Conservation (phyloP, 2,797 vertebrate genomes). For the Danio kyathit region DNA sequence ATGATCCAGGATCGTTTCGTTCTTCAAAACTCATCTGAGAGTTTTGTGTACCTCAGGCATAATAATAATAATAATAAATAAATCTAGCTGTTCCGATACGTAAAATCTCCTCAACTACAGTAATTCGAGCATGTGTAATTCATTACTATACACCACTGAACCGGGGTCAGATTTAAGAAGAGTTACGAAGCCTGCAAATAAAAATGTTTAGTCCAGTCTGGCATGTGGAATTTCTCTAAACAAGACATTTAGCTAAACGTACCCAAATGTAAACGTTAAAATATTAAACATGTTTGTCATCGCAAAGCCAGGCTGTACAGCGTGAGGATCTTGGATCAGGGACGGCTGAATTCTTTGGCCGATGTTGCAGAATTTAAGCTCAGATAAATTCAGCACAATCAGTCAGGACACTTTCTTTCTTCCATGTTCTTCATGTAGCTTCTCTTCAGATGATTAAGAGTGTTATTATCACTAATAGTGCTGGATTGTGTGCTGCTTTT, state of each 20-base stretch:
- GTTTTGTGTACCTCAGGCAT: too few species aligned
- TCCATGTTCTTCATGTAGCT: not conserved
- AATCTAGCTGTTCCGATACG: too few species aligned
- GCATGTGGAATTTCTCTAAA: not conserved
- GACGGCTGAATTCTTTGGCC: conserved; percentile 5
- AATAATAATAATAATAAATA: too few species aligned
- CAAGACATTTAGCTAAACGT: not conserved
- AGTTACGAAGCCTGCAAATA: not conserved
- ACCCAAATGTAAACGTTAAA: not conserved
- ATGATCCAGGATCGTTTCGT: too few species aligned
- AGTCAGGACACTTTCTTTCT: not conserved
- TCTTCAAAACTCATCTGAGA: too few species aligned
- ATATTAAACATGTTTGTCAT: not conserved
- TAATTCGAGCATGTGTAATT: too few species aligned
- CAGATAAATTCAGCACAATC: not conserved
- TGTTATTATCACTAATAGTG: not conserved
- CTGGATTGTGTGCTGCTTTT: not conserved
- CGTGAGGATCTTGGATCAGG: not conserved
- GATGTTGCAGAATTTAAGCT: not conserved
- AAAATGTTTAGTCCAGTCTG: not conserved
- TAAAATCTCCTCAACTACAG: too few species aligned
- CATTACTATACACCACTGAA: too few species aligned
- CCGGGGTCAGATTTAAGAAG: not conserved
- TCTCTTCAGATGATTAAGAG: not conserved
- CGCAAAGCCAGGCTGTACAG: not conserved